Conservation (phyloP, 2,797 vertebrate species). For the Enteromius anoplus region DNA sequence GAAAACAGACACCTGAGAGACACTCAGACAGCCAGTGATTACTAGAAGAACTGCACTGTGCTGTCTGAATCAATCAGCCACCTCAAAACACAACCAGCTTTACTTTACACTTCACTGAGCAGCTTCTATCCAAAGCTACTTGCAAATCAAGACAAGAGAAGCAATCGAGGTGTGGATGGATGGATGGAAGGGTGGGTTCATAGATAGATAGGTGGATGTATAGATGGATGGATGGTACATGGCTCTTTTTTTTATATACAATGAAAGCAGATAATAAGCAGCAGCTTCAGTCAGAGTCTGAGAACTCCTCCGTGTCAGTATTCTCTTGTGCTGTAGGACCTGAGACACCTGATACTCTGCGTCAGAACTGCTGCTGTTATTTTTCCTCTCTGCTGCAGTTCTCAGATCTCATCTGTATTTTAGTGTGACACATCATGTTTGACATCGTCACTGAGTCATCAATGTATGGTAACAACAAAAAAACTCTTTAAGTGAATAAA, state of each 20-base stretch:
- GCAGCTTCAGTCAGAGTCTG: background rate
- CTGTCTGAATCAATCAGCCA: slow-evolving; percentile 76
- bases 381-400: background rate
- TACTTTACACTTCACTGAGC: background rate
- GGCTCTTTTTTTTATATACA: background rate
- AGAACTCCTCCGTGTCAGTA: background rate
- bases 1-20: slow-evolving; percentile 74
- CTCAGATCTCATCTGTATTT: background rate
- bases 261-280: background rate
- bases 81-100: background rate
- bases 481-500: no score
- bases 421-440: background rate
- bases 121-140: no score
- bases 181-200: no score
- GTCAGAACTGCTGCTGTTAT: background rate
- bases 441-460: background rate
- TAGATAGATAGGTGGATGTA: no score
- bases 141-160: background rate
- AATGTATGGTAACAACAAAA: background rate
- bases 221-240: no score
- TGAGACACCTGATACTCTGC: background rate
- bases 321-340: background rate
- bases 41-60: slow-evolving; percentile 75
- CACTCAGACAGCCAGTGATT: slow-evolving; percentile 49
- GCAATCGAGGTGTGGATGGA: background rate